Evolutionary conservation across 2,888 invertebrate genomes (phyloP), one percentile per base, ranked within the genome.

Genomic region (Trilocha varians): DNA sequence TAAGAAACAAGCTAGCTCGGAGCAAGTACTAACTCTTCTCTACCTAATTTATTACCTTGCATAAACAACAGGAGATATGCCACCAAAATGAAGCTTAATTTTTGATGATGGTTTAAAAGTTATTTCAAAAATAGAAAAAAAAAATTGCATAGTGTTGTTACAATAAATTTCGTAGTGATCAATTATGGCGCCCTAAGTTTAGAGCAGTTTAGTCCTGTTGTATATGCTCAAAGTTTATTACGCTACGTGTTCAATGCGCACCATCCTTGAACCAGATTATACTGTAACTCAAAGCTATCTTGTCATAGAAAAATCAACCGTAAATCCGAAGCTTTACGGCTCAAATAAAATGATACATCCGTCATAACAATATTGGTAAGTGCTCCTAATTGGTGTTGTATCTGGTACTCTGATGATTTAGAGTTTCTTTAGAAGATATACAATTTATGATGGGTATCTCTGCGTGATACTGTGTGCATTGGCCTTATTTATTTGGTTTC

Each of bases 11-110:
- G 72, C 64, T 59, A 57, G 70, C 68, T 69, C 64, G 67, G 63
- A 67, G 67, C 70, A 58, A 49, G 64, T 62, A 70, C 70, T 79
- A 78, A 79, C 69, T 79, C 77, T 75, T 61, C 51, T 61, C 53
- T 60, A 57, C 62, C 71, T 77, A 82, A 82, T 84, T 83, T 80
- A 82, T 77, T 69, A 74, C 65, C n/a, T n/a, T n/a, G n/a, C n/a
- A n/a, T n/a, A n/a, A n/a, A n/a, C n/a, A n/a, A n/a, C n/a, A n/a
- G n/a, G n/a, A n/a, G n/a, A n/a, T n/a, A n/a, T n/a, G n/a, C n/a
- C n/a, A n/a, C n/a, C n/a, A n/a, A n/a, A n/a, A n/a, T n/a, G n/a
- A n/a, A n/a, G n/a, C n/a, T n/a, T n/a, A n/a, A n/a, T n/a, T n/a
- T n/a, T n/a, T n/a, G n/a, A n/a, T n/a, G n/a, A n/a, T n/a, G n/a